phyloP scores from a whole-genome alignment of 2,113 vertebrate species.

The Ceratotherium simum region DNA sequence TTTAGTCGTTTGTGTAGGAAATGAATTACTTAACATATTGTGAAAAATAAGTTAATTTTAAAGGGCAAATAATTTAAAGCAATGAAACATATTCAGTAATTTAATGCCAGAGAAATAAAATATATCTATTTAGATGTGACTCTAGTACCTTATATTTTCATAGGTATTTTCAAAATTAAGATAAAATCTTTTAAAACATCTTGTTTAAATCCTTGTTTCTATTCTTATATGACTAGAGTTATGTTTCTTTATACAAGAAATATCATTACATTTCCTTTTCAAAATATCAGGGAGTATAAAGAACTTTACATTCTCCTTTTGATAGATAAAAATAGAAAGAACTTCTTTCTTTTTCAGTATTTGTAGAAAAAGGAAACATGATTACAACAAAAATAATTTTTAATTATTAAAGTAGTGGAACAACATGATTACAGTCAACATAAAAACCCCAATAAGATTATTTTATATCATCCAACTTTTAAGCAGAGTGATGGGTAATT shows the following conservation, averaged over 20 bases:
- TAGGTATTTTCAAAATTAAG: slow-evolving; percentile 37
- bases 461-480: slow-evolving; percentile 74
- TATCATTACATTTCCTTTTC: background rate
- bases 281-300: slow-evolving; percentile 85
- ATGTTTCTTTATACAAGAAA: background rate
- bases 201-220: background rate
- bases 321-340: slow-evolving; percentile 80
- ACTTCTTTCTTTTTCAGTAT: slow-evolving; percentile 81
- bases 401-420: slow-evolving; percentile 74
- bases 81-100: background rate
- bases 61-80: slow-evolving; percentile 7
- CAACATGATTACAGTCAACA: slow-evolving; percentile 81
- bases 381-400: slow-evolving; percentile 81
- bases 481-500: slow-evolving; percentile 78
- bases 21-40: background rate
- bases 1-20: background rate
- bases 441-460: slow-evolving; percentile 47
- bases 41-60: background rate
- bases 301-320: slow-evolving; percentile 83
- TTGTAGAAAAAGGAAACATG: slow-evolving; percentile 73
- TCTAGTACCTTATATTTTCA: background rate
- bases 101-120: slow-evolving; percentile 43
- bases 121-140: background rate
- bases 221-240: background rate
- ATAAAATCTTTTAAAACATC: background rate